Evolutionary conservation across 2,113 vertebrate species (phyloP).

Genomic region (Bubalus kerabau): DNA sequence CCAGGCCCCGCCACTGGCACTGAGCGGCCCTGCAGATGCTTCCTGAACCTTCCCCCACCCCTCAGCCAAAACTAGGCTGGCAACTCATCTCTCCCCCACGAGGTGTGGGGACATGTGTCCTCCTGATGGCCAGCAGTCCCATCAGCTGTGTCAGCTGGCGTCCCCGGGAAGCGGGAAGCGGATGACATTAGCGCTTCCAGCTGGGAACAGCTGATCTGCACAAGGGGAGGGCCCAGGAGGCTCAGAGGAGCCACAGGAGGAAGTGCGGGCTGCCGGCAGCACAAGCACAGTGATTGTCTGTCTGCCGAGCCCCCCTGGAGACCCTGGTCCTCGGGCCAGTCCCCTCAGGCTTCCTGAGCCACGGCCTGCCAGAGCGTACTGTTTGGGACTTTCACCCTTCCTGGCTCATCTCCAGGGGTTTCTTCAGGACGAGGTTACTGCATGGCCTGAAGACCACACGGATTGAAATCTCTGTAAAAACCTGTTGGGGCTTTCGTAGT

Average conservation of each 20-base stretch:
- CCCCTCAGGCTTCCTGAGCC: background rate
- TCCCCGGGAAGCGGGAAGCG: constrained; percentile 15
- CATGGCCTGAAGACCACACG: constrained; percentile 38
- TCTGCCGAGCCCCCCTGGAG: background rate
- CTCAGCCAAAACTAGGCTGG: background rate
- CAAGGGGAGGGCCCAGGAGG: background rate
- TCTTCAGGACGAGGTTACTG: constrained; percentile 26
- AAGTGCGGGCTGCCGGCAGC: background rate
- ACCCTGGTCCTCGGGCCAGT: background rate
- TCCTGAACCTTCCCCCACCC: too few species aligned
- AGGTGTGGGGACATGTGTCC: background rate
- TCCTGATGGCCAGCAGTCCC: background rate
- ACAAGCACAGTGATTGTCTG: background rate
- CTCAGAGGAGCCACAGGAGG: background rate
- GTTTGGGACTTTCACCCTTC: background rate
- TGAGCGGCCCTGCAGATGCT: too few species aligned
- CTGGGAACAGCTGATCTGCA: constrained; percentile 55
- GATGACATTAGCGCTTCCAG: constrained; percentile 57
- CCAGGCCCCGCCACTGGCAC: background rate
- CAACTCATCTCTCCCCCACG: background rate
- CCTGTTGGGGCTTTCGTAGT: background rate
- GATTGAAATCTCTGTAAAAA: constrained; percentile 39
- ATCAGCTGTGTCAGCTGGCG: constrained; percentile 66
- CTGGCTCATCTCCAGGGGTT: background rate
- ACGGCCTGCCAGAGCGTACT: constrained; percentile 28